phyloP scores from a whole-genome alignment of 53 echinoderm and acorn worm species.

The Holothuria leucospilota region DNA sequence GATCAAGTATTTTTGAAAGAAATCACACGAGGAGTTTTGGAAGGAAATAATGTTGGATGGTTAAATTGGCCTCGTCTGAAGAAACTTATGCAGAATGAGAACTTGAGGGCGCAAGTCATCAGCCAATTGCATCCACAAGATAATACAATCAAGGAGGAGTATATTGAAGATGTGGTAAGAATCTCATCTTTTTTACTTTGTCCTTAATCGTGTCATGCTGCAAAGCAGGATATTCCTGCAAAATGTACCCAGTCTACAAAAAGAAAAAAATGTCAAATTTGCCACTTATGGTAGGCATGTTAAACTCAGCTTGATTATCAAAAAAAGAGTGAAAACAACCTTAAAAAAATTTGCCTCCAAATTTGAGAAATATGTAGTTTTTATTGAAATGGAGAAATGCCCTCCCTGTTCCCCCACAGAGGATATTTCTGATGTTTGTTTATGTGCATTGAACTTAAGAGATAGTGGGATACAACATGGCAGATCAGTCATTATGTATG shows the following conservation, averaged over 20 bases:
- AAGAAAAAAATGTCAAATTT: too few relatives aligned
- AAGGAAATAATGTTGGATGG: slow-evolving; percentile 98
- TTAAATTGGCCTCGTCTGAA: slow-evolving; percentile 98
- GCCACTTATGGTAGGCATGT: too few relatives aligned
- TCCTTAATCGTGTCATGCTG: background rate
- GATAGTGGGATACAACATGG: too few relatives aligned
- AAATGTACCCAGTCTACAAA: background rate
- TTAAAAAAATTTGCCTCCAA: too few relatives aligned
- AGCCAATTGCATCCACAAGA: slow-evolving; percentile 96
- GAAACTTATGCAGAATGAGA: slow-evolving; percentile 98
- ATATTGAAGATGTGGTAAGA: slow-evolving; percentile 95
- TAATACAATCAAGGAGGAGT: slow-evolving; percentile 89
- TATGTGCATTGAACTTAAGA: too few relatives aligned
- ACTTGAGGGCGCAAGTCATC: slow-evolving; percentile 90
- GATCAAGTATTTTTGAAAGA: slow-evolving; percentile 96
- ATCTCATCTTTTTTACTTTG: background rate
- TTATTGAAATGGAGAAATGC: too few relatives aligned
- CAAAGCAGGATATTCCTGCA: background rate
- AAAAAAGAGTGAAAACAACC: too few relatives aligned
- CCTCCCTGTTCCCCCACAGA: too few relatives aligned
- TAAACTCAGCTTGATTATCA: too few relatives aligned
- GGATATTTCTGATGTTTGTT: too few relatives aligned
- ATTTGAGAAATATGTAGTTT: too few relatives aligned
- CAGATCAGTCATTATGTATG: too few relatives aligned
- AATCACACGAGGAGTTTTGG: slow-evolving; percentile 86